Conservation (phyloP, 2,888 invertebrate species). For the Spisula solida region DNA sequence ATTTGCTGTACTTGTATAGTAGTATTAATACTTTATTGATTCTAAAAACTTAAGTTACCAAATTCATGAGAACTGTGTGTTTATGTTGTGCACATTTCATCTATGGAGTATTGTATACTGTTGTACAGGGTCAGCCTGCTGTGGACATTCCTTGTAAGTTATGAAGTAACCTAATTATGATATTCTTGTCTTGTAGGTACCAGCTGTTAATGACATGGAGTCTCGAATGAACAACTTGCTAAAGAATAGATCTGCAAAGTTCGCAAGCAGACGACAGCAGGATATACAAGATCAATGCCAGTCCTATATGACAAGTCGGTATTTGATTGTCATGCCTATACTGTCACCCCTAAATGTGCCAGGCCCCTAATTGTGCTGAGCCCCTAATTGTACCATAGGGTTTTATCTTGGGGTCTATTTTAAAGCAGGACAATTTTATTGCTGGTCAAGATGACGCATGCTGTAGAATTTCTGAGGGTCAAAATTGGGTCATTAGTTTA, state of each 20-base stretch:
- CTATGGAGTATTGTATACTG: not conserved
- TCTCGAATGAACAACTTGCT: constrained; percentile 92
- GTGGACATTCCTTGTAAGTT: no score
- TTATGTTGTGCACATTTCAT: no score
- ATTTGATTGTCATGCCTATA: constrained; percentile 61
- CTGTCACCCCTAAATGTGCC: no score
- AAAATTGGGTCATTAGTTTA: no score
- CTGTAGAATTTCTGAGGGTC: no score
- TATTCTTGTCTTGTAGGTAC: constrained; percentile 80
- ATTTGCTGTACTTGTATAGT: no score
- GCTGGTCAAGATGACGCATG: no score
- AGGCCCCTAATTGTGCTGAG: not conserved
- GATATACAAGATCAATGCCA: constrained; percentile 98
- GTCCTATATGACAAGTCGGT: constrained; percentile 92
- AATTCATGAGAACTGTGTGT: no score
- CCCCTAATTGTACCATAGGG: not conserved
- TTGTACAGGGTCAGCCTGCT: no score
- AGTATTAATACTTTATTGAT: no score
- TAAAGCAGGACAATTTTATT: not conserved
- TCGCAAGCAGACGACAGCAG: constrained; percentile 94
- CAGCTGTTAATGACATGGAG: constrained; percentile 93
- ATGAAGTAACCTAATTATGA: not conserved
- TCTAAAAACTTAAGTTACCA: no score
- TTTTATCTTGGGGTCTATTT: not conserved
- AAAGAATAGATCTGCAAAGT: constrained; percentile 91